Percentiles rank a stretch among this genome's conserved stretches.
Conservation (phyloP, 2,888 invertebrate genomes). For the Orchesellides sinensis region DNA sequence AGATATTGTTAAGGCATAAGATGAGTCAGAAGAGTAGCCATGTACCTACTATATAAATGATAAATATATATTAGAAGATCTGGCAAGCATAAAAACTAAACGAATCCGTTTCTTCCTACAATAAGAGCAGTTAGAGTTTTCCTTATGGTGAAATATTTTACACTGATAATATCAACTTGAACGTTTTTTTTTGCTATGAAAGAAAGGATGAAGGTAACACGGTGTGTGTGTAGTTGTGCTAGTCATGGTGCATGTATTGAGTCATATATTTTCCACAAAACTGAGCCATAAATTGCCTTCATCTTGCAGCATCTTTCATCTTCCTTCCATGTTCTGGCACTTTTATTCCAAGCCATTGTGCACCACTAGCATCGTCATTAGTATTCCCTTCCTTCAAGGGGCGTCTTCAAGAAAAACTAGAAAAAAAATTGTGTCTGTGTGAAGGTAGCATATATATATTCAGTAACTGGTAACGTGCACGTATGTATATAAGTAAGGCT, state of each 20-base stretch:
- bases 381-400: constrained; percentile 57
- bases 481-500: constrained; percentile 2
- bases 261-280: constrained; percentile 69
- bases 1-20: too few species aligned
- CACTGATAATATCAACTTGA: too few species aligned
- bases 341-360: constrained; percentile 67
- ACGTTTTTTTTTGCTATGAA: too few species aligned
- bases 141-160: too few species aligned
- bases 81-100: neutral
- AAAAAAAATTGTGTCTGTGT: neutral
- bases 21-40: neutral
- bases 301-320: constrained; percentile 74
- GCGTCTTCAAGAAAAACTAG: constrained; percentile 34
- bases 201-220: too few species aligned
- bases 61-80: too few species aligned
- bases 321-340: constrained; percentile 70
- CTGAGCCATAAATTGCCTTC: constrained; percentile 73
- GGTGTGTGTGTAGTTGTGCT: too few species aligned
- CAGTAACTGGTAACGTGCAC: neutral
- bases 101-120: neutral
- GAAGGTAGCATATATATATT: too few species aligned
- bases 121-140: neutral
- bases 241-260: constrained; percentile 20
- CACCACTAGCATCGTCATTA: constrained; percentile 44
- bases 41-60: too few species aligned